phyloP scores from a whole-genome alignment of 2,888 invertebrate species.

The Platycheirus rosarum region DNA sequence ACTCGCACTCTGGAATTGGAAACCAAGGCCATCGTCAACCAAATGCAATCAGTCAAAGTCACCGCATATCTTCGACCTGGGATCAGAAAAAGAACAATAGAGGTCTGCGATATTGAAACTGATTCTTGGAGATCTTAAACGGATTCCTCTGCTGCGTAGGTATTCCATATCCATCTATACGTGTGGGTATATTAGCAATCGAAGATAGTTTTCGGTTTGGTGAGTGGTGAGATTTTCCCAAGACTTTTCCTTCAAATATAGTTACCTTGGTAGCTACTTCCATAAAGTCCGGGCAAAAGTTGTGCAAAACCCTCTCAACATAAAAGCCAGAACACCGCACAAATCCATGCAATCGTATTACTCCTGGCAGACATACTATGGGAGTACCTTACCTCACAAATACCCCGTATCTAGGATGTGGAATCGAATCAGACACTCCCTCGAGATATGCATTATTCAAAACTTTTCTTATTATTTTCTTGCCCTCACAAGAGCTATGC shows the following conservation, averaged over 20 bases:
- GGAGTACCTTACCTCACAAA: slow-evolving; percentile 3
- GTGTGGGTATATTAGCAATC: slow-evolving; percentile 48
- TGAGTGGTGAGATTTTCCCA: background rate
- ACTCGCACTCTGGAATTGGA: slow-evolving; percentile 12
- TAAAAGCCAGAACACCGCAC: slow-evolving; percentile 22
- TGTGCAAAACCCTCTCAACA: slow-evolving; percentile 15
- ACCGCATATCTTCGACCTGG: slow-evolving; percentile 60
- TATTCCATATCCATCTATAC: background rate
- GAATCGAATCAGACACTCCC: slow-evolving; percentile 69
- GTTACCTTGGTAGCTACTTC: slow-evolving; percentile 22
- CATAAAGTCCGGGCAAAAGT: slow-evolving; percentile 32
- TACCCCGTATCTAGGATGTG: slow-evolving; percentile 21
- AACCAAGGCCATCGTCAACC: slow-evolving; percentile 44
- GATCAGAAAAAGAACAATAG: slow-evolving; percentile 16
- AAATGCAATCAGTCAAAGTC: slow-evolving; percentile 71
- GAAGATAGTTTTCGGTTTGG: slow-evolving; percentile 33
- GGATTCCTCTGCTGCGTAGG: background rate
- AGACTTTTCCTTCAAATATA: slow-evolving; percentile 19
- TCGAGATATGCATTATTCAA: slow-evolving; percentile 72
- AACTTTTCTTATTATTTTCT: slow-evolving; percentile 73
- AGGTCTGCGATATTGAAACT: slow-evolving; percentile 36
- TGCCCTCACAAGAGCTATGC: slow-evolving; percentile 31
- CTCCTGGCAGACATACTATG: slow-evolving; percentile 6
- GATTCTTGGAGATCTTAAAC: slow-evolving; percentile 24
- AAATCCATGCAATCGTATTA: slow-evolving; percentile 54